phyloP scores from a whole-genome alignment of 2,113 vertebrate genomes.

The Menidia beryllina region DNA sequence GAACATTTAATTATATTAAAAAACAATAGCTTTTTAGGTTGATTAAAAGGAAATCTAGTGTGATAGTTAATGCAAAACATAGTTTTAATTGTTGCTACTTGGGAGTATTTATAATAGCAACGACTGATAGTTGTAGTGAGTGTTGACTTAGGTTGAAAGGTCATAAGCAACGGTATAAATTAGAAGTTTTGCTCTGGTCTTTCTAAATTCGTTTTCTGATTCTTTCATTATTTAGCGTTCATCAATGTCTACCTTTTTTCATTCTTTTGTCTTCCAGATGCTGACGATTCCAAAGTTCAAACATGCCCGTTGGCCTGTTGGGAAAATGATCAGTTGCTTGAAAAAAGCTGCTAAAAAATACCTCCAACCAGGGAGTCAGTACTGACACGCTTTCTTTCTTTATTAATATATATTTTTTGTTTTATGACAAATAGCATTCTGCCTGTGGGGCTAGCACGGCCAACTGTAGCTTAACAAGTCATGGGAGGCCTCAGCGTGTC shows the following conservation, averaged over 20 bases:
- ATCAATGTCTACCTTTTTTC: neutral
- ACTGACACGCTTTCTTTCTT: conserved; percentile 6
- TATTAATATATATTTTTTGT: too few species aligned
- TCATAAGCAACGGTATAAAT: neutral
- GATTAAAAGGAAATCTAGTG: too few species aligned
- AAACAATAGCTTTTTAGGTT: too few species aligned
- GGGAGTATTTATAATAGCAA: neutral
- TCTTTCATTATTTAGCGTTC: neutral
- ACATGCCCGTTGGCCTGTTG: conserved; percentile 54
- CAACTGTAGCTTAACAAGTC: neutral
- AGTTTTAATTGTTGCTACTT: too few species aligned
- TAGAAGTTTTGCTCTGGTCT: conserved; percentile 15
- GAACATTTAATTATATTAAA: too few species aligned
- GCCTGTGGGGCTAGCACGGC: conserved; percentile 7
- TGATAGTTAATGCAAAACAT: too few species aligned
- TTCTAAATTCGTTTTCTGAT: neutral
- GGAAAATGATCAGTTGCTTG: conserved; percentile 55
- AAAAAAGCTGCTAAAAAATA: conserved; percentile 33
- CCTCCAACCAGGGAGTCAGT: conserved; percentile 48
- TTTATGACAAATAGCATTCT: conserved; percentile 12
- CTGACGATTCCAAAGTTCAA: conserved; percentile 10
- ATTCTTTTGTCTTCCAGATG: conserved; percentile 34
- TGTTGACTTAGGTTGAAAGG: too few species aligned
- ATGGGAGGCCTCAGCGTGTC: conserved; percentile 25
- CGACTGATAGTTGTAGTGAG: too few species aligned